Conservation (phyloP, 2,888 invertebrate species). For the Drosophila nr. perissopoda region DNA sequence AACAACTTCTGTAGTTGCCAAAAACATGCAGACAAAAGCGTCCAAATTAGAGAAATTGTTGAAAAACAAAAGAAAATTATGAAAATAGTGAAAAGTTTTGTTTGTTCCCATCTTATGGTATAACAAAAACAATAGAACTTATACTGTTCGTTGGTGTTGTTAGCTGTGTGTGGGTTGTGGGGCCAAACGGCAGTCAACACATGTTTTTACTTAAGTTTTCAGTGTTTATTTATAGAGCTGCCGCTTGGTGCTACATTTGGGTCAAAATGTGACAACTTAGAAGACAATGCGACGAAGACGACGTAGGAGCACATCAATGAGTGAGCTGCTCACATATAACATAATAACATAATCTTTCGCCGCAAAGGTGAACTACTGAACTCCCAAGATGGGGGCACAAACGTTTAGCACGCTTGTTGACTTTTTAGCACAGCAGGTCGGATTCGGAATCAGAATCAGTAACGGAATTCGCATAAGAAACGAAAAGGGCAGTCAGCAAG, state of each 20-base stretch:
- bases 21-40: slow-evolving; percentile 32
- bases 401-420: slow-evolving; percentile 67
- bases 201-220: slow-evolving; percentile 74
- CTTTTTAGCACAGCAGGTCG: slow-evolving; percentile 67
- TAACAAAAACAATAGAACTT: slow-evolving; percentile 41
- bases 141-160: slow-evolving; percentile 43
- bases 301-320: neutral
- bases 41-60: slow-evolving; percentile 39
- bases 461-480: slow-evolving; percentile 24
- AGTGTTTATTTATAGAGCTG: slow-evolving; percentile 65
- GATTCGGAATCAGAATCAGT: slow-evolving; percentile 17
- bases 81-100: slow-evolving; percentile 34
- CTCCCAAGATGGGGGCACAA: slow-evolving; percentile 32
- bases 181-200: slow-evolving; percentile 56
- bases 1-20: neutral
- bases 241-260: slow-evolving; percentile 61
- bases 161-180: slow-evolving; percentile 16
- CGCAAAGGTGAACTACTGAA: slow-evolving; percentile 63
- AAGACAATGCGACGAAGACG: slow-evolving; percentile 13
- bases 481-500: slow-evolving; percentile 75
- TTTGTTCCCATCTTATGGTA: slow-evolving; percentile 19
- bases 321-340: slow-evolving; percentile 21
- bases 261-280: slow-evolving; percentile 59
- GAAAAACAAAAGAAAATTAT: slow-evolving; percentile 29
- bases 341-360: slow-evolving; percentile 3